These are phyloP conservation scores for Suricata suricatta DNA, from an alignment of 2,113 vertebrate species.

Conservation along the genomic window DNA sequence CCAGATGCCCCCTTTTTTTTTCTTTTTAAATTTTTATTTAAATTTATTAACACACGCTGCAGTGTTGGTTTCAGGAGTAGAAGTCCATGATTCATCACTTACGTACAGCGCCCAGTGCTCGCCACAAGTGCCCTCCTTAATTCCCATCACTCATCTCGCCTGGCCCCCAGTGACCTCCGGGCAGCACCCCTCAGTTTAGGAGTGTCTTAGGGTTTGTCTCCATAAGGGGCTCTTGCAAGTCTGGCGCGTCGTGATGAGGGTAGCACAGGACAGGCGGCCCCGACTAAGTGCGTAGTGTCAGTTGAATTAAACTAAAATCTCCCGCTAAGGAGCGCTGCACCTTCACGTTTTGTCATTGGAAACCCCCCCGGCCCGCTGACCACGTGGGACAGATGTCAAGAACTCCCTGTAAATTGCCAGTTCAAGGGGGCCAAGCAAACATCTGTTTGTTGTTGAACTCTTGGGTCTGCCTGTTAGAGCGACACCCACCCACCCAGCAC, in stretches of 20 bases:
- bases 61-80: too few relatives aligned
- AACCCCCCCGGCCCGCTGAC: neutral
- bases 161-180: too few relatives aligned
- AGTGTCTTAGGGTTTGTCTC: too few relatives aligned
- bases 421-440: neutral
- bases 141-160: too few relatives aligned
- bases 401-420: neutral
- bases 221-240: neutral
- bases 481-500: neutral
- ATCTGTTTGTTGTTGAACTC: neutral
- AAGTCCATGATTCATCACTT: too few relatives aligned
- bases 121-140: too few relatives aligned
- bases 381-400: neutral
- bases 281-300: neutral
- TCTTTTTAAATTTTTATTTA: too few relatives aligned
- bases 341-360: neutral
- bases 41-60: too few relatives aligned
- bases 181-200: too few relatives aligned
- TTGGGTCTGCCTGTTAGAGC: neutral
- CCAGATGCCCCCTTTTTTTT: too few relatives aligned
- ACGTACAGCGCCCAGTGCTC: too few relatives aligned
- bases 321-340: neutral
- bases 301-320: neutral
- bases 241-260: rapidly evolving
- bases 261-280: neutral